Evolutionary conservation across 2,888 invertebrate genomes (phyloP), one percentile per base, ranked within the genome.

Genomic region (Agonopterix subpropinquella): DNA sequence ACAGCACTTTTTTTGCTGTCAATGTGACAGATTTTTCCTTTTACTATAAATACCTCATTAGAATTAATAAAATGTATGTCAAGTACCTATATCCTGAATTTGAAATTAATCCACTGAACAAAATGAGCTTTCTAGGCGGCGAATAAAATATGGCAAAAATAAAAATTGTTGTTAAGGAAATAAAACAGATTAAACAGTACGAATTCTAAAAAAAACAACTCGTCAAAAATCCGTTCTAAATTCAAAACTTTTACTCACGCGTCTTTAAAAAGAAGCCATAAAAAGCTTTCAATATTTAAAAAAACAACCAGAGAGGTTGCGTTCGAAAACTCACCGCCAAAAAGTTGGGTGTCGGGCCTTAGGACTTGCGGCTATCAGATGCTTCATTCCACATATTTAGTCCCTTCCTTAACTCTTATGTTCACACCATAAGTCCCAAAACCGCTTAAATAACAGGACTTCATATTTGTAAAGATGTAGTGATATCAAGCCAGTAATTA

Each of bases 281-380:
- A 55, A 54, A 50, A 52, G 48, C 52, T 39, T 42, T 44, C 36
- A 47, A 48, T 48, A 51, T 48, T 51, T 36, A 43, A 47, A 47
- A 48, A 45, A 44, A 45, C 41, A 11, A n/a, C 8, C 28, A 35
- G 41, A 42, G 51, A 11, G 36, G 50, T 37, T 48, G 41, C 49
- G 53, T 55, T 53, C 53, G 53, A 54, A 63, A 59, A 59, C 64
- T 70, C 65, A 65, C 75, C 68, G 65, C 73, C 78, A 72, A 80
- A 81, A 80, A 69, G 35, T 67, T 57, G 75, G 75, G 77, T 75
- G 79, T 78, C 65, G 70, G 70, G 56, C 56, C 51, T 54, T 58
- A 54, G 55, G 61, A 62, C 68, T 69, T 57, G 62, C 59, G 67
- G 69, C 74, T 80, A 80, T 80, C 67, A 67, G 72, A 77, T 28